A percentile compares a stretch with the other conserved stretches of the same genome.
These are phyloP conservation scores for Mustela lutreola DNA, from an alignment of 2,113 vertebrate species.

Conservation along the genomic window DNA sequence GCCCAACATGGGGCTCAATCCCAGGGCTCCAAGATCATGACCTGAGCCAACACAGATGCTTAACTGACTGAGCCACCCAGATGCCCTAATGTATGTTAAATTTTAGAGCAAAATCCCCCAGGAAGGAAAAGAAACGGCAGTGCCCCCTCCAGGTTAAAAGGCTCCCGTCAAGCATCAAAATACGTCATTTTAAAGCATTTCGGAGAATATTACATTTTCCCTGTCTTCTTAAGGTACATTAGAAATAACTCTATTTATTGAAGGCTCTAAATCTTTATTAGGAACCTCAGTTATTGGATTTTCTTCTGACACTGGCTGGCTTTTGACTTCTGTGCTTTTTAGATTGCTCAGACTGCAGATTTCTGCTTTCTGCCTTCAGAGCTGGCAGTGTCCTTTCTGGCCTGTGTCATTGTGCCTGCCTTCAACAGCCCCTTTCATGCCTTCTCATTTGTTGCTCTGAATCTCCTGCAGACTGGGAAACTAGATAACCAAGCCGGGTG, in stretches of 20 bases:
- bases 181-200: not conserved
- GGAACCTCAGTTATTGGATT: not conserved
- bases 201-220: not conserved
- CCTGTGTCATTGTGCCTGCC: not conserved
- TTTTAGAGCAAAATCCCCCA: not conserved
- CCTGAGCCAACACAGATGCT: not conserved
- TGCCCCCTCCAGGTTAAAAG: not conserved
- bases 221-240: not conserved
- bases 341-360: slow-evolving; percentile 33
- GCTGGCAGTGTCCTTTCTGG: not conserved
- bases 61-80: not conserved
- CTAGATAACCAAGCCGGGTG: not conserved
- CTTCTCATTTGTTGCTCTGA: slow-evolving; percentile 43
- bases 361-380: not conserved
- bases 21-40: not conserved
- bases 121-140: not conserved
- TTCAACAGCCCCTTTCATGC: not conserved
- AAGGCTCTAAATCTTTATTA: not conserved
- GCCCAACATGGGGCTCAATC: not conserved
- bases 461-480: not conserved
- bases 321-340: slow-evolving; percentile 20
- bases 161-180: not conserved
- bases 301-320: not conserved
- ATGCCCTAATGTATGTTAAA: not conserved
- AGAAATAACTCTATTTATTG: slow-evolving; percentile 5